Conservation (phyloP, 30 jellyfish, hydroid and myxozoan genomes). For the Nemopilema nomurai region DNA sequence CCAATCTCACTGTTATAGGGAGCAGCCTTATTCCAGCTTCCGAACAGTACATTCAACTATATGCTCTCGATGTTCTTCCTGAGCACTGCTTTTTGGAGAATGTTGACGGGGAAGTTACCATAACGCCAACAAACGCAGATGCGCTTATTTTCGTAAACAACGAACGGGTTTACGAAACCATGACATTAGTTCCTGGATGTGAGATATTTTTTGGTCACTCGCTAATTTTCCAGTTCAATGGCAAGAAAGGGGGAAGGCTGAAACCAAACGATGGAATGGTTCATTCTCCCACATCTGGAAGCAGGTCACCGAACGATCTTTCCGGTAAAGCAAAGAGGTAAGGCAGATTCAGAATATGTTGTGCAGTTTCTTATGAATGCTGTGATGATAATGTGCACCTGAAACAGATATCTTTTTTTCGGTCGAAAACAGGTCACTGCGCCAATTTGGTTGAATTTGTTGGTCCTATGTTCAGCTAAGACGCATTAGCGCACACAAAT, state of each 20-base stretch:
- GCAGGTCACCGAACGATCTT: not conserved
- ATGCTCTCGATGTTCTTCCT: slow-evolving; percentile 74
- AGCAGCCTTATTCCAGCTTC: slow-evolving; percentile 71
- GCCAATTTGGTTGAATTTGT: too few relatives aligned
- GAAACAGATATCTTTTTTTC: too few relatives aligned
- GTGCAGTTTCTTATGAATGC: too few relatives aligned
- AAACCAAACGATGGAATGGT: not conserved
- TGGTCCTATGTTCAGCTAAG: too few relatives aligned
- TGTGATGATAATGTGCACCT: too few relatives aligned
- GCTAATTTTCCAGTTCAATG: slow-evolving; percentile 59
- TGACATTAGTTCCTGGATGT: slow-evolving; percentile 69
- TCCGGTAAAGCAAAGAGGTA: not conserved
- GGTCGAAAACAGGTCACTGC: too few relatives aligned
- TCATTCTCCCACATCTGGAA: not conserved
- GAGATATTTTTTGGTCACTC: slow-evolving; percentile 77
- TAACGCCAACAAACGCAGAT: slow-evolving; percentile 88
- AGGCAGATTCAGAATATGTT: too few relatives aligned
- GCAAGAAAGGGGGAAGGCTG: slow-evolving; percentile 1
- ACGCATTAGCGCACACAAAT: too few relatives aligned
- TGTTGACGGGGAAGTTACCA: slow-evolving; percentile 86
- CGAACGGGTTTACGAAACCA: slow-evolving; percentile 70
- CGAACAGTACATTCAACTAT: slow-evolving; percentile 81
- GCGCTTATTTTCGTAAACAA: slow-evolving; percentile 87
- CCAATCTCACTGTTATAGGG: slow-evolving; percentile 87
- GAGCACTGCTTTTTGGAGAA: slow-evolving; percentile 89